Percentiles rank a stretch among this genome's conserved stretches.
Conservation (phyloP, 2,113 vertebrate species). For the Notarius quadriscutis region DNA sequence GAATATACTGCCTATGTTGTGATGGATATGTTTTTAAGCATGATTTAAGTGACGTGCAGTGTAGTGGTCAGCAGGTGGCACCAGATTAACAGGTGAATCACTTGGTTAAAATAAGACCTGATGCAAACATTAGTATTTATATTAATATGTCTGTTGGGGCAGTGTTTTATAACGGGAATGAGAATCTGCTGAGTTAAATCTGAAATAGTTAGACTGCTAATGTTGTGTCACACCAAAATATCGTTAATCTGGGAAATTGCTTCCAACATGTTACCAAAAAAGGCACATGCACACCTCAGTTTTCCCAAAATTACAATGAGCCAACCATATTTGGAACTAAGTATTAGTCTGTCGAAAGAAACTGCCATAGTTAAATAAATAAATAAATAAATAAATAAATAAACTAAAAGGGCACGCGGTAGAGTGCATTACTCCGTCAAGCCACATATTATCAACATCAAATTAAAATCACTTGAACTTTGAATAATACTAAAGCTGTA, state of each 20-base stretch:
- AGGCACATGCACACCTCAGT: neutral
- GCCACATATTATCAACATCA: no score
- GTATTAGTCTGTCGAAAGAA: no score
- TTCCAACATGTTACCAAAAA: neutral
- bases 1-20: neutral
- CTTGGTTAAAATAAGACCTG: neutral
- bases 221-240: neutral
- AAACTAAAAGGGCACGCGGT: no score
- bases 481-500: no score
- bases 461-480: no score
- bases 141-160: neutral
- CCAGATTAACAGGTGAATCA: neutral
- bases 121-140: neutral
- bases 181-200: neutral
- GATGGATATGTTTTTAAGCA: neutral
- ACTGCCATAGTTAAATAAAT: no score
- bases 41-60: neutral
- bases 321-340: no score
- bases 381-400: no score
- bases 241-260: neutral
- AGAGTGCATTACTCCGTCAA: no score
- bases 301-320: neutral
- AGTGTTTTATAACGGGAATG: neutral
- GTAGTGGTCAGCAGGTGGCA: constrained; percentile 19
- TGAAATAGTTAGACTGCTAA: neutral